These are phyloP conservation scores for Cariama cristata DNA, from an alignment of 2,113 vertebrate genomes.

Conservation along the genomic window DNA sequence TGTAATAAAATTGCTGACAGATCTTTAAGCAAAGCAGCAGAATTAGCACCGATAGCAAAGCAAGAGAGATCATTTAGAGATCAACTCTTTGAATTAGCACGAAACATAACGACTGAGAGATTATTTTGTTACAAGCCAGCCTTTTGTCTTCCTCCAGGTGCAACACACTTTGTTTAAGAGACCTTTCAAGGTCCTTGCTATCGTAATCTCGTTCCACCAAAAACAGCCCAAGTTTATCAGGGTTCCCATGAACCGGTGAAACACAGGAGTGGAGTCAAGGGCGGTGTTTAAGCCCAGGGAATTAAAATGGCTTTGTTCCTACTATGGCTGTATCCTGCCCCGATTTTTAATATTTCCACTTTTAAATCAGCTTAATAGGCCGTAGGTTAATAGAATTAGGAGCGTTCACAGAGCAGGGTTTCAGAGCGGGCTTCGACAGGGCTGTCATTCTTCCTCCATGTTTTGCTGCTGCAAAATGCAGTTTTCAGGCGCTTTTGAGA, in stretches of 20 bases:
- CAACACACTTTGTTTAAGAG: constrained; percentile 27
- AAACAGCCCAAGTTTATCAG: constrained; percentile 53
- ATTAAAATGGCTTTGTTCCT: not conserved
- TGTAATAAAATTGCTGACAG: constrained; percentile 39
- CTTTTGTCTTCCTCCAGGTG: constrained; percentile 58
- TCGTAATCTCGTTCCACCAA: not conserved
- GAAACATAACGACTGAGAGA: not conserved
- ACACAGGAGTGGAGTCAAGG: not conserved
- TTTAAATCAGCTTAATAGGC: not conserved
- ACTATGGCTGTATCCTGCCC: not conserved
- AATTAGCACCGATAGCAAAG: not conserved
- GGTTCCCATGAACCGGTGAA: constrained; percentile 18
- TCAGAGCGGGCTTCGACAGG: fast-evolving
- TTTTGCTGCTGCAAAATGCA: not conserved
- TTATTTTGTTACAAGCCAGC: constrained; percentile 4
- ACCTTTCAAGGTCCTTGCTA: constrained; percentile 48
- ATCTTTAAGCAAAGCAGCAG: not conserved
- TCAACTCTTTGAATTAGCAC: not conserved
- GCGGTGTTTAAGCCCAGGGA: not conserved
- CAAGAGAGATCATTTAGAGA: not conserved
- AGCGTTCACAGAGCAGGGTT: fast-evolving
- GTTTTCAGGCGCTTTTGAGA: not conserved
- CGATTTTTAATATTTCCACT: not conserved
- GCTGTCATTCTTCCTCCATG: fast-evolving
- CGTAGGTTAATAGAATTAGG: not conserved